A percentile compares a stretch with the other conserved stretches of the same genome.
Conservation (phyloP, 2,113 vertebrate genomes). For the Aegithalos caudatus region DNA sequence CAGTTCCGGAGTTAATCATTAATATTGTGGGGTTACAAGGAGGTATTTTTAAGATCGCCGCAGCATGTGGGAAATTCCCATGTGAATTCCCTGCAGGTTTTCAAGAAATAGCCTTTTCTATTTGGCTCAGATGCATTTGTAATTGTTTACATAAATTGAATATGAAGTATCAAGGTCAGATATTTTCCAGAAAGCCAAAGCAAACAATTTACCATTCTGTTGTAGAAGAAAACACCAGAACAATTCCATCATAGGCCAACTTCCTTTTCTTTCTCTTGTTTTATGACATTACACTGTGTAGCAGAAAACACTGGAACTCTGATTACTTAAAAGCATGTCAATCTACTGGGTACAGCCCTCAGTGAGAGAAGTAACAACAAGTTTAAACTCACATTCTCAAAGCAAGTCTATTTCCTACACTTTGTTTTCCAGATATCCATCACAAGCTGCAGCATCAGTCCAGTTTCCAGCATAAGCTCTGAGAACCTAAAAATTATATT, state of each 20-base stretch:
- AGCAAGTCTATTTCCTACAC: not conserved
- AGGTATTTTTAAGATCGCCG: constrained; percentile 56
- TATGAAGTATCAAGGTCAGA: constrained; percentile 60
- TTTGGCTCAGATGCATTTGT: constrained; percentile 32
- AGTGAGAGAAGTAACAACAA: not conserved
- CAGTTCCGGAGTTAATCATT: constrained; percentile 60
- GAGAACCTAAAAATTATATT: not conserved
- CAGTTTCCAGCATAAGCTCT: not conserved
- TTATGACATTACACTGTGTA: not conserved
- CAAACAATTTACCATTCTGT: constrained; percentile 43
- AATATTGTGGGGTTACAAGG: constrained; percentile 22
- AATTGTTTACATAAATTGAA: constrained; percentile 64
- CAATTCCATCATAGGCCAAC: not conserved
- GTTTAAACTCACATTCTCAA: not conserved
- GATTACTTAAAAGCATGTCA: not conserved
- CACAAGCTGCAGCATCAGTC: not conserved
- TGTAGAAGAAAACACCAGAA: constrained; percentile 33
- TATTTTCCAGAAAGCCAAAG: constrained; percentile 56
- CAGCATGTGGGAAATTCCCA: constrained; percentile 64
- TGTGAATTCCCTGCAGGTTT: constrained; percentile 55
- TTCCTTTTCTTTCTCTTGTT: constrained; percentile 15
- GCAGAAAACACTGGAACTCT: not conserved
- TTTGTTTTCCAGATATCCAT: not conserved
- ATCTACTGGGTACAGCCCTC: not conserved
- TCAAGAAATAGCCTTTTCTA: constrained; percentile 47